A percentile compares a stretch with the other conserved stretches of the same genome.
These are phyloP conservation scores for Acromyrmex echinatior DNA, from an alignment of 1,140 invertebrate species.

Conservation along the genomic window DNA sequence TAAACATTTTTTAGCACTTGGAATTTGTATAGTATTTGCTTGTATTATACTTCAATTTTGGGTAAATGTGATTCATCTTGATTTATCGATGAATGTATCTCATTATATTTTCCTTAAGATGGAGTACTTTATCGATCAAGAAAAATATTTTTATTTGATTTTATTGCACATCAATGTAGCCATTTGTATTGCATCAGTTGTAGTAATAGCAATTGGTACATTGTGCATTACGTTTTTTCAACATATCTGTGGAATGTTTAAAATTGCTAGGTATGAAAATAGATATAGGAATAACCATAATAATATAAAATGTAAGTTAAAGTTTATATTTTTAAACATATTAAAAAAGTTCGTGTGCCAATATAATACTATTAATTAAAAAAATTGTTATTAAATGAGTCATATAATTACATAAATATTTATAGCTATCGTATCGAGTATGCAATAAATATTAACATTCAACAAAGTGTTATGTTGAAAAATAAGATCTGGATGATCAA, in stretches of 20 bases:
- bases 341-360: too few relatives aligned
- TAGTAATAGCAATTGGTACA: background rate
- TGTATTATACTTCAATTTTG: background rate
- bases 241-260: conserved; percentile 16
- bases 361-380: too few relatives aligned
- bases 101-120: background rate
- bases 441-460: background rate
- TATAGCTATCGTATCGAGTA: conserved; percentile 15
- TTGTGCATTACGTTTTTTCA: background rate
- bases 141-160: conserved; percentile 5
- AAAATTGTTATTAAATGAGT: background rate
- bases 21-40: background rate
- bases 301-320: background rate
- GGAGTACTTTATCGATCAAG: conserved; percentile 8
- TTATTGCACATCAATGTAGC: background rate
- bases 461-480: background rate
- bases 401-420: background rate
- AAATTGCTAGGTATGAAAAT: conserved; percentile 18
- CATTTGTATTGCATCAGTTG: background rate
- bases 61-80: background rate
- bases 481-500: background rate
- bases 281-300: background rate
- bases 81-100: background rate
- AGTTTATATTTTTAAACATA: background rate
- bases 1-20: background rate